phyloP scores from a whole-genome alignment of 2,797 vertebrate species.

The Hemitrygon akajei region DNA sequence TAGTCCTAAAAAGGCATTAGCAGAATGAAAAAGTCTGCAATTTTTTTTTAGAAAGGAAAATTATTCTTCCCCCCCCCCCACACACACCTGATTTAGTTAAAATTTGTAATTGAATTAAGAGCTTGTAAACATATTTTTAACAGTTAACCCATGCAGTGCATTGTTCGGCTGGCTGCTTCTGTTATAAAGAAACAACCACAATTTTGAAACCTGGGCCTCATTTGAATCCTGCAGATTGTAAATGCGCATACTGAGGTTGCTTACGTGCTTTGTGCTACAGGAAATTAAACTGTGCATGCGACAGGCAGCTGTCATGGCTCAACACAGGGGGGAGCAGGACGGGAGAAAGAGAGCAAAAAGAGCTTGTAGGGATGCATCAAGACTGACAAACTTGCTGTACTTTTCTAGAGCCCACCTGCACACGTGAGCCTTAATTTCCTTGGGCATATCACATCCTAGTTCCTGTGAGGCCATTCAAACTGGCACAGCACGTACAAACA shows the following conservation, averaged over 20 bases:
- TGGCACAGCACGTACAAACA: no score
- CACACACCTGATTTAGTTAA: not conserved
- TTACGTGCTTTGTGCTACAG: not conserved
- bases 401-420: not conserved
- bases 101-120: not conserved
- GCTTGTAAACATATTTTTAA: not conserved
- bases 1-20: not conserved
- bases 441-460: not conserved
- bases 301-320: not conserved
- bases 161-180: not conserved
- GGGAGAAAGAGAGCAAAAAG: not conserved
- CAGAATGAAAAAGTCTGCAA: not conserved
- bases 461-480: not conserved
- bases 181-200: not conserved
- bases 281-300: not conserved
- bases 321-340: not conserved
- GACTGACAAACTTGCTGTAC: not conserved
- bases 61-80: not conserved
- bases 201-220: not conserved
- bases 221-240: not conserved
- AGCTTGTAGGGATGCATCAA: not conserved
- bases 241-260: not conserved
- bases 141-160: not conserved
- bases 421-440: not conserved
- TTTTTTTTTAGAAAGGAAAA: not conserved